Percentiles rank a stretch among this genome's conserved stretches.
Evolutionary conservation across 2,113 vertebrate species (phyloP).

Genomic region (Anseranas semipalmata): DNA sequence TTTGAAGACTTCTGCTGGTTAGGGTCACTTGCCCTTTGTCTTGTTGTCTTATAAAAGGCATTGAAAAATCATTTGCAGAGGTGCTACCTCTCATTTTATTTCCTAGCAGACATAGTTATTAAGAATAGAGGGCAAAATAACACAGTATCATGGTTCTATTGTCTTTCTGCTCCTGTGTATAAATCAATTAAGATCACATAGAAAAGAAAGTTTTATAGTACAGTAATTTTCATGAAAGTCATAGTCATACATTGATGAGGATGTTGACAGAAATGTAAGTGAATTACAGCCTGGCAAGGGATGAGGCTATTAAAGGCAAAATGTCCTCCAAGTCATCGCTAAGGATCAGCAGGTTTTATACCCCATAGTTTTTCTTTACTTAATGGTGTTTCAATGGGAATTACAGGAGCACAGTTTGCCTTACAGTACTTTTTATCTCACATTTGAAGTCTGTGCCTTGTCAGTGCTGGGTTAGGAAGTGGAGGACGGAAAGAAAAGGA

Average conservation of each 20-base stretch:
- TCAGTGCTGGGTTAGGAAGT: not conserved
- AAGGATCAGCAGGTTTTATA: conserved; percentile 65
- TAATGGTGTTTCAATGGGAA: conserved; percentile 47
- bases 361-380: conserved; percentile 13
- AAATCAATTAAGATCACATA: conserved; percentile 10
- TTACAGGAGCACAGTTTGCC: not conserved
- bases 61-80: not conserved
- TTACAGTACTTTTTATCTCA: conserved; percentile 3
- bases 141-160: not conserved
- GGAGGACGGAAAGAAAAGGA: not conserved
- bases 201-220: not conserved
- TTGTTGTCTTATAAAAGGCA: not conserved
- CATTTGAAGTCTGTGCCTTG: not conserved
- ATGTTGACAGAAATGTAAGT: conserved; percentile 60
- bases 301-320: conserved; percentile 60
- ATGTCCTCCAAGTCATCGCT: conserved; percentile 48
- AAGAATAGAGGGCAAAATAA: not conserved
- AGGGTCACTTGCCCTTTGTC: not conserved
- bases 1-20: not conserved
- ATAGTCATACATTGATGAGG: conserved; percentile 44
- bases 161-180: conserved; percentile 25
- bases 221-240: conserved; percentile 53
- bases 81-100: not conserved
- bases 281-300: conserved; percentile 53
- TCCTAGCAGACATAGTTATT: not conserved